phyloP scores from a whole-genome alignment of 2,113 vertebrate genomes.

The Phasianus colchicus region DNA sequence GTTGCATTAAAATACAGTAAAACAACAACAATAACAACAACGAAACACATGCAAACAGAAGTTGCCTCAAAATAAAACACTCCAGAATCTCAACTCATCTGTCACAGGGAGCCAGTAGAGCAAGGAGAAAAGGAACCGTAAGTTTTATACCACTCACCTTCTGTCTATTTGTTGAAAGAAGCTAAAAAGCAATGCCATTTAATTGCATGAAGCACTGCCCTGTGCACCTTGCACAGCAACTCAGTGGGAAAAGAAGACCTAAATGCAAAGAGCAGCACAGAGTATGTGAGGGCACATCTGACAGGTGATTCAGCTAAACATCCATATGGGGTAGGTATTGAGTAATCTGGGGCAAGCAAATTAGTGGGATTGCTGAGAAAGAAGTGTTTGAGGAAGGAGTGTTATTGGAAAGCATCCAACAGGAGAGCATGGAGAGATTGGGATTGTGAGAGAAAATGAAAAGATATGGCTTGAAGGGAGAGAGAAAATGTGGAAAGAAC shows the following conservation, averaged over 20 bases:
- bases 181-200: neutral
- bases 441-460: neutral
- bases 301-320: neutral
- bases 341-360: neutral
- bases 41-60: neutral
- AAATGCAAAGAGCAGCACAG: neutral
- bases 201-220: neutral
- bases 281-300: rapidly evolving
- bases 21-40: neutral
- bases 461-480: neutral
- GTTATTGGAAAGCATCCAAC: neutral
- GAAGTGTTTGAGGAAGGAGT: neutral
- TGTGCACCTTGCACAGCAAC: neutral
- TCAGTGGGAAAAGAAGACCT: neutral
- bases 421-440: neutral
- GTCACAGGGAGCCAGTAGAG: neutral
- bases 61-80: neutral
- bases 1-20: slow-evolving; percentile 12
- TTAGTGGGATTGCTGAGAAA: neutral
- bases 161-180: neutral
- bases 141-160: neutral
- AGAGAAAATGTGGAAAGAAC: neutral
- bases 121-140: neutral
- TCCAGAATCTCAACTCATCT: neutral
- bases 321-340: rapidly evolving